phyloP scores from a whole-genome alignment of 2,888 invertebrate species.

The Hypselothyrea guttata region DNA sequence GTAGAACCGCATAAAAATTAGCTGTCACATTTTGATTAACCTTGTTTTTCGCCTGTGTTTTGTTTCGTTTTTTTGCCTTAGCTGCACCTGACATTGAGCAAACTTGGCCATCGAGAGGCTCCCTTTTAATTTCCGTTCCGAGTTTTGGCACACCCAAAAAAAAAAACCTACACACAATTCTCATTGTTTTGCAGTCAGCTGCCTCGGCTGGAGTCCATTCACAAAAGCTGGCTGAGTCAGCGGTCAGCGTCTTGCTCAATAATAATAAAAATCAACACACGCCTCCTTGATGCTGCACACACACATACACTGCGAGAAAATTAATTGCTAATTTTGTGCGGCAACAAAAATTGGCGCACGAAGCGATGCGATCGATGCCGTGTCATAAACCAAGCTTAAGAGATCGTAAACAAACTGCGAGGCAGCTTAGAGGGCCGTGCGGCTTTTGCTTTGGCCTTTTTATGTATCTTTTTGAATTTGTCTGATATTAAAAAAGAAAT shows the following conservation, averaged over 20 bases:
- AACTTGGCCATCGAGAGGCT: constrained; percentile 1
- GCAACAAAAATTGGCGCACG: constrained; percentile 28
- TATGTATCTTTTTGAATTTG: constrained; percentile 29
- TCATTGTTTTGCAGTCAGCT: no score
- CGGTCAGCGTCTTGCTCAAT: constrained; percentile 27
- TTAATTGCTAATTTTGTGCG: constrained; percentile 70
- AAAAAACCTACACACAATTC: constrained; percentile 29
- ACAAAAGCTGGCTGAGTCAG: constrained; percentile 36
- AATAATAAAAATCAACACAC: constrained; percentile 54
- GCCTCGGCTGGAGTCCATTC: constrained; percentile 27
- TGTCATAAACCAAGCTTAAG: constrained; percentile 68
- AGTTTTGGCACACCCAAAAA: constrained; percentile 19
- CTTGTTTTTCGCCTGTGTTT: constrained; percentile 9
- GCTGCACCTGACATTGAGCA: constrained; percentile 44
- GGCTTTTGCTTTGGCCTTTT: constrained; percentile 40
- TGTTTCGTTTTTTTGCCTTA: not conserved
- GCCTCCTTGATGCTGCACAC: constrained; percentile 30
- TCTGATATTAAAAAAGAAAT: constrained; percentile 56
- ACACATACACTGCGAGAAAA: constrained; percentile 27
- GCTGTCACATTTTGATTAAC: constrained; percentile 58
- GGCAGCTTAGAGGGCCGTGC: constrained; percentile 34
- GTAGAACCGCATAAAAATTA: constrained; percentile 44
- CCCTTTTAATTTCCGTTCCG: constrained; percentile 42
- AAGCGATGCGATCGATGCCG: constrained; percentile 56
- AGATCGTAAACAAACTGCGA: constrained; percentile 61